phyloP scores from a whole-genome alignment of 1,140 invertebrate species.

The Drosophila biarmipes region DNA sequence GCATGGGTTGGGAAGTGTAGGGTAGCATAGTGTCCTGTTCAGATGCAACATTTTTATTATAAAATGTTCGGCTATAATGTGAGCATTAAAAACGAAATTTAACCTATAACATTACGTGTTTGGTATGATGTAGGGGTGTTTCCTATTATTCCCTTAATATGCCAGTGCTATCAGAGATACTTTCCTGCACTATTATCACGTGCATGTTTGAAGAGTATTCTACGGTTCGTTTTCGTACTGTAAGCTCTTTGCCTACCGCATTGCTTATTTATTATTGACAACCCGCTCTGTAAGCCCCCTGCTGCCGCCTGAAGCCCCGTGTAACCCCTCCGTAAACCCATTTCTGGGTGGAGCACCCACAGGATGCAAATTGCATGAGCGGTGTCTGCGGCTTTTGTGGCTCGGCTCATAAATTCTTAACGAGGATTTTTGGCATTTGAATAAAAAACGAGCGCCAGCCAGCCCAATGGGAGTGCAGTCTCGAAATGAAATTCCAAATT shows the following conservation, averaged over 20 bases:
- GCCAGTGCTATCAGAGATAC: no score
- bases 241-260: conserved; percentile 38
- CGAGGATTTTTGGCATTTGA: conserved; percentile 61
- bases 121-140: no score
- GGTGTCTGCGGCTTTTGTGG: conserved; percentile 68
- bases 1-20: background rate
- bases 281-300: conserved; percentile 1
- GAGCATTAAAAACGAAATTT: no score
- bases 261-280: conserved; percentile 75
- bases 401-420: conserved; percentile 71
- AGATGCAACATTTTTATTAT: no score
- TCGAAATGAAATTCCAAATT: conserved; percentile 62
- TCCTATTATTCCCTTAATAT: no score
- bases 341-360: conserved; percentile 22
- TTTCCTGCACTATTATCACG: no score
- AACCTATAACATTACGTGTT: no score
- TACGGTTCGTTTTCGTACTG: background rate
- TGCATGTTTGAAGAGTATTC: background rate
- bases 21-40: no score
- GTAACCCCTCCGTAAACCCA: background rate
- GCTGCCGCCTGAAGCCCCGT: background rate
- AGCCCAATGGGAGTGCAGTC: conserved; percentile 11
- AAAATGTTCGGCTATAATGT: no score
- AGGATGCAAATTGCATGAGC: conserved; percentile 72
- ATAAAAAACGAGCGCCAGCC: conserved; percentile 30